These are phyloP conservation scores for Aulostomus chinensis DNA, from an alignment of 2,797 vertebrate species.

Conservation along the genomic window DNA sequence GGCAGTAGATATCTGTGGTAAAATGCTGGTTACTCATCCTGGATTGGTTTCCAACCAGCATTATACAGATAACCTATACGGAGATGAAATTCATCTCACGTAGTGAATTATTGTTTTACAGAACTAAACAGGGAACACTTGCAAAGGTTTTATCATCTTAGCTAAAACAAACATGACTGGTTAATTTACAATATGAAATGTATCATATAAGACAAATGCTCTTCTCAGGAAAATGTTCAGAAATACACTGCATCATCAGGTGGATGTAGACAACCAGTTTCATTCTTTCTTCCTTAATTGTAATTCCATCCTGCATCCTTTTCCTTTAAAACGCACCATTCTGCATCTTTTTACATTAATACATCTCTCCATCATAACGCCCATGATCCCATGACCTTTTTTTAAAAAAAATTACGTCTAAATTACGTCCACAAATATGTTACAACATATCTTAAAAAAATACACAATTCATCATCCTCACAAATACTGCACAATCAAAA, in stretches of 20 bases:
- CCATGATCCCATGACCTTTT: too few species aligned
- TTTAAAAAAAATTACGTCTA: too few species aligned
- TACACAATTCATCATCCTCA: too few species aligned
- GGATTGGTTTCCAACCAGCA: constrained; percentile 42
- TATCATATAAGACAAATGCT: constrained; percentile 12
- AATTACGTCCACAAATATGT: too few species aligned
- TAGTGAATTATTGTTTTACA: constrained; percentile 26
- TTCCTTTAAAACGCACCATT: constrained; percentile 69
- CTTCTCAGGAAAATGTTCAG: constrained; percentile 36
- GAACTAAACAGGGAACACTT: constrained; percentile 56
- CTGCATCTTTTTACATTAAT: constrained; percentile 64
- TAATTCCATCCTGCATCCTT: constrained; percentile 62
- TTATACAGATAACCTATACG: constrained; percentile 11
- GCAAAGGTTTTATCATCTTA: constrained; percentile 71
- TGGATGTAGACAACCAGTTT: constrained; percentile 80
- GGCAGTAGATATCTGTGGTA: constrained; percentile 29
- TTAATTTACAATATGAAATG: neutral
- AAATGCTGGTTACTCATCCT: constrained; percentile 30
- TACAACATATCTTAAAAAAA: too few species aligned
- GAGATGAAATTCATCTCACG: constrained; percentile 46
- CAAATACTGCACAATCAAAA: too few species aligned
- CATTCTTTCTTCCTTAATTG: constrained; percentile 55
- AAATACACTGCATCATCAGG: constrained; percentile 74
- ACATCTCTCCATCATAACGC: constrained; percentile 54
- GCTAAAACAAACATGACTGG: constrained; percentile 55